Conservation (phyloP, 1,140 invertebrate species). For the Achatina immaculata region DNA sequence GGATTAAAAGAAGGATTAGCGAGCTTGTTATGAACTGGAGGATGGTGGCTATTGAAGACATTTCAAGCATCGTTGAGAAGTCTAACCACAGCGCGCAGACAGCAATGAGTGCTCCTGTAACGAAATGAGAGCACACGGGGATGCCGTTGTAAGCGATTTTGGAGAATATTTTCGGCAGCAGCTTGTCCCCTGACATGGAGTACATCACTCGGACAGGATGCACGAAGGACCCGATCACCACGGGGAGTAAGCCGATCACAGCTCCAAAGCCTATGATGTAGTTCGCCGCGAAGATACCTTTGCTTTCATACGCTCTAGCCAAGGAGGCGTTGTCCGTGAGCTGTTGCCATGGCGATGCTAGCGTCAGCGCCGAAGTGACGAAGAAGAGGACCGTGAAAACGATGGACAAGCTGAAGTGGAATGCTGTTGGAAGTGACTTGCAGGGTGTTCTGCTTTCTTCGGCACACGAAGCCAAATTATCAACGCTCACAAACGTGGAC, state of each 20-base stretch:
- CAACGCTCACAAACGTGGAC: conserved; percentile 61
- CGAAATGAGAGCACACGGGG: conserved; percentile 61
- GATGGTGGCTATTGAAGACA: conserved; percentile 91
- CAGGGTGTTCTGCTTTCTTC: conserved; percentile 66
- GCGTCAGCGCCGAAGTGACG: conserved; percentile 61
- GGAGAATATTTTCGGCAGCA: conserved; percentile 79
- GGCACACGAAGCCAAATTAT: conserved; percentile 85
- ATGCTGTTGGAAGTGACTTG: conserved; percentile 58
- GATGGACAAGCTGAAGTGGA: conserved; percentile 58
- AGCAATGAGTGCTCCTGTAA: conserved; percentile 80
- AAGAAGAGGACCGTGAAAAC: conserved; percentile 57
- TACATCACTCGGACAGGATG: conserved; percentile 94
- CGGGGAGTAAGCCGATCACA: conserved; percentile 58
- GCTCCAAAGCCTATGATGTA: conserved; percentile 66
- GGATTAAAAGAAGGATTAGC: conserved; percentile 84
- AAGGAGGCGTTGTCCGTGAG: conserved; percentile 49
- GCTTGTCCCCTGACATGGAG: conserved; percentile 91
- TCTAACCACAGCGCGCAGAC: conserved; percentile 86
- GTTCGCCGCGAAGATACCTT: conserved; percentile 59
- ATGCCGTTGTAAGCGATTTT: conserved; percentile 23
- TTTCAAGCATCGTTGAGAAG: conserved; percentile 85
- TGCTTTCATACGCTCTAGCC: conserved; percentile 51
- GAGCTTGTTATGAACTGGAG: conserved; percentile 90
- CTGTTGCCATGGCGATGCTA: conserved; percentile 61
- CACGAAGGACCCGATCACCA: conserved; percentile 92